phyloP scores from a whole-genome alignment of 2,113 vertebrate genomes.

The Struthidea cinerea region DNA sequence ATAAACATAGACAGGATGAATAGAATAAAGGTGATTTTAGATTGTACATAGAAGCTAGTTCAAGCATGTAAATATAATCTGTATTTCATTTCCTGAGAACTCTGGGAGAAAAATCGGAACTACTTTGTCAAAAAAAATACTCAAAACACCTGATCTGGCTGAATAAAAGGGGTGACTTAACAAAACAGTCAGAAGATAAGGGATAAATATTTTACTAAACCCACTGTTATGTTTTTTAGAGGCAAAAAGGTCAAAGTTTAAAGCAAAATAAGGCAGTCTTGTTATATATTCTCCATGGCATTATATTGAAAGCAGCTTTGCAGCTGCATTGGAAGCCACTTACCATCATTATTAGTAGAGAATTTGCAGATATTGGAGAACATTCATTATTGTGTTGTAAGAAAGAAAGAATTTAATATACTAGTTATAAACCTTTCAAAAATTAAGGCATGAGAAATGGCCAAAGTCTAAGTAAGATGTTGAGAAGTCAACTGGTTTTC shows the following conservation, averaged over 20 bases:
- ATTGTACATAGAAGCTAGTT: not conserved
- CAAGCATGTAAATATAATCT: not conserved
- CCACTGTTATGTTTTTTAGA: not conserved
- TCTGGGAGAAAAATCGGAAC: not conserved
- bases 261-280: not conserved
- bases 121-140: not conserved
- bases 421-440: not conserved
- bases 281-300: not conserved
- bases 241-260: not conserved
- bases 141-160: not conserved
- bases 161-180: not conserved
- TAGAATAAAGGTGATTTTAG: not conserved
- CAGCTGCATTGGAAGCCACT: not conserved
- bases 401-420: not conserved
- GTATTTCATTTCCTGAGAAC: not conserved
- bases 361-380: not conserved
- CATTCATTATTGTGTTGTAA: not conserved
- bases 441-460: not conserved
- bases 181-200: not conserved
- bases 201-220: not conserved
- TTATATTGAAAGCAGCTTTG: not conserved
- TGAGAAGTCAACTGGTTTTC: constrained; percentile 24
- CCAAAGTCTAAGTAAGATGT: not conserved
- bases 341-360: not conserved
- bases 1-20: not conserved